These are phyloP conservation scores for Macropus fuliginosus DNA, from an alignment of 2,797 vertebrate species.

Conservation along the genomic window DNA sequence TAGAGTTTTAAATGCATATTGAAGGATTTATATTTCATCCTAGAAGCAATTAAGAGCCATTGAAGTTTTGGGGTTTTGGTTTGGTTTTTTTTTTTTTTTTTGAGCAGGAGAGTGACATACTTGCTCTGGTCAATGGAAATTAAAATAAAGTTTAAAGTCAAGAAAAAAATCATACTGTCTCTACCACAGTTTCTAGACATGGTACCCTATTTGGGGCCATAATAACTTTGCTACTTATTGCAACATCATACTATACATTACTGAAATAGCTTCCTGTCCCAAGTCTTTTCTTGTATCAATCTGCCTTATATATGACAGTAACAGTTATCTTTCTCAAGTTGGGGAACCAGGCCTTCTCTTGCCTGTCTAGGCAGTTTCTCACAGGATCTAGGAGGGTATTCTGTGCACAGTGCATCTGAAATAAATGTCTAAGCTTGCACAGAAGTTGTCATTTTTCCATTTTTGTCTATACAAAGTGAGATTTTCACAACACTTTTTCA, in stretches of 20 bases:
- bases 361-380: neutral
- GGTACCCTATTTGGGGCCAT: neutral
- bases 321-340: neutral
- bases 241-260: neutral
- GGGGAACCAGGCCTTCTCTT: neutral
- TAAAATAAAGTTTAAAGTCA: neutral
- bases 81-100: neutral
- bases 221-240: neutral
- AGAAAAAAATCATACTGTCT: neutral
- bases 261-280: neutral
- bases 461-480: conserved; percentile 40
- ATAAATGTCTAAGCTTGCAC: conserved; percentile 5
- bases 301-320: neutral
- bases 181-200: neutral
- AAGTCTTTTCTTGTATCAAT: neutral
- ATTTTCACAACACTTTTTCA: conserved; percentile 42
- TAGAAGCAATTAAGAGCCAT: neutral
- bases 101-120: neutral
- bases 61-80: neutral
- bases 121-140: neutral
- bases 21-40: neutral
- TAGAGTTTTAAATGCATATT: neutral
- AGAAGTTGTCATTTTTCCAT: neutral
- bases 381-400: neutral
- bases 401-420: neutral